Evolutionary conservation across 1,140 invertebrate genomes (phyloP).

Genomic region (Nasonia giraulti): DNA sequence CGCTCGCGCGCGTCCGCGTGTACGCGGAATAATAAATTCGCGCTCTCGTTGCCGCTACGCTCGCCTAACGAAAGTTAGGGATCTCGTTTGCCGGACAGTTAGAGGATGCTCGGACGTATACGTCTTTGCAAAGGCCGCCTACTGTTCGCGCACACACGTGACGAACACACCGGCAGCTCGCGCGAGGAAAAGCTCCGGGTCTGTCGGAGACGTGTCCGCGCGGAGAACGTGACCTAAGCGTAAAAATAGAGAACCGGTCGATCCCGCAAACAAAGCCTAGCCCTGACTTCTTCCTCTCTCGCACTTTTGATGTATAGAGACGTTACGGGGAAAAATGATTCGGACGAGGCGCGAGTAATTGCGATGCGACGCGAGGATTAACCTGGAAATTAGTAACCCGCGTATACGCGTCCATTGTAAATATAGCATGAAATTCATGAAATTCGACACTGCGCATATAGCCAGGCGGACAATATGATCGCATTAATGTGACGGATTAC

Average conservation of each 20-base stretch:
- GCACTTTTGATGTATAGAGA: not conserved
- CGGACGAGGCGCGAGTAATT: not conserved
- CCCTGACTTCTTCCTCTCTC: not conserved
- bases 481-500: conserved; percentile 39
- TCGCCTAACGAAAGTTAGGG: conserved; percentile 66
- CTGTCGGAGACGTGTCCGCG: not conserved
- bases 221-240: conserved; percentile 30
- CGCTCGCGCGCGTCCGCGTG: conserved; percentile 37
- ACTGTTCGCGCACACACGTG: not conserved
- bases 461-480: not conserved
- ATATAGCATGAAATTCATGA: not conserved
- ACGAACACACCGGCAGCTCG: too few species aligned
- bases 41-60: conserved; percentile 37
- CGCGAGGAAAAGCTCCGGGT: not conserved
- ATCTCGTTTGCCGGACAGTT: conserved; percentile 67
- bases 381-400: not conserved
- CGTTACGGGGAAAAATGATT: too few species aligned
- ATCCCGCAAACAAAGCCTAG: not conserved
- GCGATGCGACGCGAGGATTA: not conserved
- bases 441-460: not conserved
- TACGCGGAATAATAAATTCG: conserved; percentile 71
- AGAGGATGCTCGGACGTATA: conserved; percentile 54
- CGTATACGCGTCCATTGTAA: not conserved
- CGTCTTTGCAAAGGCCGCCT: not conserved
- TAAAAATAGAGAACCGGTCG: not conserved